Evolutionary conservation across 1,140 invertebrate genomes (phyloP).

Genomic region (Micrasema longulum): DNA sequence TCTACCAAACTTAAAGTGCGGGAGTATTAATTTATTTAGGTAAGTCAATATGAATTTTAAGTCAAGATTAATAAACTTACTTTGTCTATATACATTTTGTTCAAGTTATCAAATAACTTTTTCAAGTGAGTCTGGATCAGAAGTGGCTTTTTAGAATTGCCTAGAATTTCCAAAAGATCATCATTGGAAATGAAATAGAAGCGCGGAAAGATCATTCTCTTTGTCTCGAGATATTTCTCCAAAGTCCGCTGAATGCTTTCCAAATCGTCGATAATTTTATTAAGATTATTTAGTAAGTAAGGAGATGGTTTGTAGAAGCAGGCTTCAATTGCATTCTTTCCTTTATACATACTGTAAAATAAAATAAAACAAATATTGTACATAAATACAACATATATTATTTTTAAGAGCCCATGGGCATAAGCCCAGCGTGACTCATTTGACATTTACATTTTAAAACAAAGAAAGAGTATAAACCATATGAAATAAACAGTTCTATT

Average conservation of each 20-base stretch:
- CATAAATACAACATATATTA: no score
- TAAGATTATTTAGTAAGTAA: conserved; percentile 73
- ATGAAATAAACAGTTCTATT: no score
- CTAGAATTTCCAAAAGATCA: conserved; percentile 87
- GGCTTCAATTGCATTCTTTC: conserved; percentile 69
- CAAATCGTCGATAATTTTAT: conserved; percentile 73
- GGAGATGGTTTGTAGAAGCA: conserved; percentile 69
- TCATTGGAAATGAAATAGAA: conserved; percentile 93
- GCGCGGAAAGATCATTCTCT: conserved; percentile 82
- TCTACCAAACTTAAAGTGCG: no score
- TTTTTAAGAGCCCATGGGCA: no score
- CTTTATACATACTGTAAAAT: conserved; percentile 64
- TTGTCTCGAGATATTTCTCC: conserved; percentile 87
- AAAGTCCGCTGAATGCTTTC: conserved; percentile 79
- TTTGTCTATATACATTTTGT: conserved; percentile 79
- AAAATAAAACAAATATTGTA: conserved; percentile 20
- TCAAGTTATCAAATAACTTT: conserved; percentile 87
- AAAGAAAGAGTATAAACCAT: no score
- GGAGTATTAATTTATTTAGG: no score
- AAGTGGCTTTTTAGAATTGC: conserved; percentile 84
- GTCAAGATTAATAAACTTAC: conserved; percentile 61
- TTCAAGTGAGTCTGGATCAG: conserved; percentile 85
- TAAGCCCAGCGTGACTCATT: no score
- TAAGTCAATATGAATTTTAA: no score
- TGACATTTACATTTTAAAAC: no score